Evolutionary conservation across 2,113 vertebrate genomes (phyloP).

Genomic region (Chiloscyllium plagiosum): DNA sequence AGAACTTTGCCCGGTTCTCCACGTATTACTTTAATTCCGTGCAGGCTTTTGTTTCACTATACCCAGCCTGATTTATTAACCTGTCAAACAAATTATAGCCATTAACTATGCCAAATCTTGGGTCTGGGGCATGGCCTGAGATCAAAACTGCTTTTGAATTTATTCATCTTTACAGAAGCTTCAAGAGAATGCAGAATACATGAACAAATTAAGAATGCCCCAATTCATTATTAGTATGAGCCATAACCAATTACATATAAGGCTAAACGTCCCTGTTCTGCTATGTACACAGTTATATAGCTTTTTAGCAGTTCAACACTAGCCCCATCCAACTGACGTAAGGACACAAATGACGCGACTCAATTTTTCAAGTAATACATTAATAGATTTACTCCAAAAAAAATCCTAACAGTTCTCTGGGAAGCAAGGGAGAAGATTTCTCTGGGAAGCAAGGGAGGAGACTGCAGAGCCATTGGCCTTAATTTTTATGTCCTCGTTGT

Average conservation of each 20-base stretch:
- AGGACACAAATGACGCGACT: neutral
- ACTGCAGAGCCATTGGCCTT: too few relatives aligned
- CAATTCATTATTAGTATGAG: neutral
- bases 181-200: neutral
- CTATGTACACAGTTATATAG: neutral
- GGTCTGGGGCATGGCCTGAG: neutral
- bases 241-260: neutral
- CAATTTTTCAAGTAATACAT: neutral
- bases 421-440: too few relatives aligned
- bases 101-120: neutral
- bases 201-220: neutral
- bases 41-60: neutral
- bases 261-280: neutral
- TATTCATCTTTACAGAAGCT: neutral
- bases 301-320: neutral
- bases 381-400: neutral
- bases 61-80: neutral
- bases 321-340: neutral
- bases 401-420: neutral
- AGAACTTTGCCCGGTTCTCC: neutral
- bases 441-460: too few relatives aligned
- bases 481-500: too few relatives aligned
- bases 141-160: neutral
- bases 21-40: neutral
- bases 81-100: neutral